Conservation (phyloP, 2,797 vertebrate genomes). For the Spheniscus humboldti region DNA sequence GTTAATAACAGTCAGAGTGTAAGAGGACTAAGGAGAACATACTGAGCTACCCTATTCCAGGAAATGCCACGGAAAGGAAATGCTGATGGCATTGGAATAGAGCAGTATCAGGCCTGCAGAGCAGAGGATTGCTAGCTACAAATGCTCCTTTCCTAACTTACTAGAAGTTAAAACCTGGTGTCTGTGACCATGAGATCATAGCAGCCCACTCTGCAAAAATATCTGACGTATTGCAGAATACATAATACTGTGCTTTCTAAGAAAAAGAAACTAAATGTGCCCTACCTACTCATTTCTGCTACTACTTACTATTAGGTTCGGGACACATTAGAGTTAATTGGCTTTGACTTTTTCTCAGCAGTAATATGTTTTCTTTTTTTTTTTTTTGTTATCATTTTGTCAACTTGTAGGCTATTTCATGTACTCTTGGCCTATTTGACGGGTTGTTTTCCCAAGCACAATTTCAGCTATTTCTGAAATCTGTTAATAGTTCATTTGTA, state of each 20-base stretch:
- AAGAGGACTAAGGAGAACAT: background rate
- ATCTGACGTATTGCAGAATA: background rate
- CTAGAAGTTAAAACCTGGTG: background rate
- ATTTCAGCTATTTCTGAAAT: background rate
- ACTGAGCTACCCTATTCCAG: background rate
- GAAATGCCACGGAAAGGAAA: background rate
- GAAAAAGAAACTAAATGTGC: background rate
- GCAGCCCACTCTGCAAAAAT: background rate
- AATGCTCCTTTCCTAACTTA: background rate
- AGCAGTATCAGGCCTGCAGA: background rate
- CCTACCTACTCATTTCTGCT: background rate
- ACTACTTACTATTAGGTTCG: background rate
- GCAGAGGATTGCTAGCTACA: background rate
- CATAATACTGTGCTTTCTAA: background rate
- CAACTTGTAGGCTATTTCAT: background rate
- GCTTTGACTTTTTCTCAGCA: background rate
- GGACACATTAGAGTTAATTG: background rate
- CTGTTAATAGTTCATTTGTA: background rate
- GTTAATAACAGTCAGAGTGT: background rate
- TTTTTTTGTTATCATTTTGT: background rate
- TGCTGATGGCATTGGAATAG: background rate
- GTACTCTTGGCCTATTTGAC: background rate
- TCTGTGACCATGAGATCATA: background rate
- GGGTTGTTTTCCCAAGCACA: background rate
- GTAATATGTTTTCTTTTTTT: background rate